These are phyloP conservation scores for Propsilocerus akamusi DNA, from an alignment of 1,140 invertebrate species.

Conservation along the genomic window DNA sequence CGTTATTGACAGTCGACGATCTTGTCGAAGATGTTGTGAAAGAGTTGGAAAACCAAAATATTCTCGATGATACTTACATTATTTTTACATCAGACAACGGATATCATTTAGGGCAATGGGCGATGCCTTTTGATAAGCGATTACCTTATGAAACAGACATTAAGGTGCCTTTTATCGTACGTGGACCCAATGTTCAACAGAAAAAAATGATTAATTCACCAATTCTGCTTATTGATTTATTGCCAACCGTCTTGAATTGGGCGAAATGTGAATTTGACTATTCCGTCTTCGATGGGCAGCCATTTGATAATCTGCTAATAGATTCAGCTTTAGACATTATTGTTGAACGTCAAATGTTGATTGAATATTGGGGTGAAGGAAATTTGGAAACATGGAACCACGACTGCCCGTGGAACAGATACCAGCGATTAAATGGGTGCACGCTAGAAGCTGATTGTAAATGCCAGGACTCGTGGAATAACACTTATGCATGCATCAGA, in stretches of 20 bases:
- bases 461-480: constrained; percentile 66
- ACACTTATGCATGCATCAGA: constrained; percentile 62
- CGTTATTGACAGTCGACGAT: constrained; percentile 71
- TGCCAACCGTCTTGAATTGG: constrained; percentile 58
- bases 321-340: constrained; percentile 5
- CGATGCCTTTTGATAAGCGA: constrained; percentile 69
- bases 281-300: background rate
- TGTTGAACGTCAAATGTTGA: constrained; percentile 34
- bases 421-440: constrained; percentile 39
- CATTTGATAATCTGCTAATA: constrained; percentile 6
- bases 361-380: constrained; percentile 66
- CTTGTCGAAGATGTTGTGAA: constrained; percentile 46
- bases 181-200: constrained; percentile 45
- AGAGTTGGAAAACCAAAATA: constrained; percentile 28
- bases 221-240: constrained; percentile 59
- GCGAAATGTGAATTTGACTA: constrained; percentile 23
- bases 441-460: constrained; percentile 46
- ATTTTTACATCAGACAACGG: constrained; percentile 80
- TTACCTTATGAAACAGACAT: constrained; percentile 81
- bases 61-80: constrained; percentile 56
- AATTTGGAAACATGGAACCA: constrained; percentile 26
- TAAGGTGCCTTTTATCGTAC: constrained; percentile 56
- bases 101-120: constrained; percentile 76
- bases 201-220: constrained; percentile 29
- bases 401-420: constrained; percentile 32